Evolutionary conservation across 1,140 invertebrate species (phyloP).

Genomic region (Ooceraea biroi): DNA sequence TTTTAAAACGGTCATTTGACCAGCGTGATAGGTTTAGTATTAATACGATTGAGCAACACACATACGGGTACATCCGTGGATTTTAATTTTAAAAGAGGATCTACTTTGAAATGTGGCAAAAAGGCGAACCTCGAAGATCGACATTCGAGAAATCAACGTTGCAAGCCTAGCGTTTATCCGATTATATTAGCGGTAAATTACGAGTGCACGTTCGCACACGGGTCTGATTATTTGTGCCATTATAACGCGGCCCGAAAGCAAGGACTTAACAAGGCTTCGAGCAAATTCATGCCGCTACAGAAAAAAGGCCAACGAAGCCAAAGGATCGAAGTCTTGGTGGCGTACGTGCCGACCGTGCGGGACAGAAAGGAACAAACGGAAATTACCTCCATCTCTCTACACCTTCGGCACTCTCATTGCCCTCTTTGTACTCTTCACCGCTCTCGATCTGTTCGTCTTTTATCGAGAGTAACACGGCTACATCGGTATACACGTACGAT

Average conservation of each 20-base stretch:
- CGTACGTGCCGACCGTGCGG: constrained; percentile 5
- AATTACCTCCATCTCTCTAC: constrained; percentile 34
- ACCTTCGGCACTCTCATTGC: constrained; percentile 7
- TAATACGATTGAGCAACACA: too few relatives aligned
- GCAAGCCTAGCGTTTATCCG: constrained; percentile 14
- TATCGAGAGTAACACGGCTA: constrained; percentile 25
- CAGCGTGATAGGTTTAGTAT: too few relatives aligned
- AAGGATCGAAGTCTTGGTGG: constrained; percentile 11
- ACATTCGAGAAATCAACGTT: constrained; percentile 1
- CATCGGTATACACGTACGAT: background rate
- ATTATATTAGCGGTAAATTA: constrained; percentile 36
- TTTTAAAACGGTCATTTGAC: too few relatives aligned
- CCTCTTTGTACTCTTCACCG: constrained; percentile 19
- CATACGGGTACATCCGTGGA: too few relatives aligned
- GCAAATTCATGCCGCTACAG: constrained; percentile 31
- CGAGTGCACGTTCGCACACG: constrained; percentile 60
- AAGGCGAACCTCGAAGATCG: background rate
- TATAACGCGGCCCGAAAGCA: constrained; percentile 64
- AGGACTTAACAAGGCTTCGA: constrained; percentile 73
- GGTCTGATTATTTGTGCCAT: constrained; percentile 71
- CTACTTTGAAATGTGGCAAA: too few relatives aligned
- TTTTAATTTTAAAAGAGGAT: too few relatives aligned
- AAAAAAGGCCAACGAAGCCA: constrained; percentile 34
- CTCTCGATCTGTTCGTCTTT: constrained; percentile 26
- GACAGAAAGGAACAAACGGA: constrained; percentile 42